Base-by-base conservation (phyloP, 2,797 vertebrate species). In the Lepus townsendii region DNA sequence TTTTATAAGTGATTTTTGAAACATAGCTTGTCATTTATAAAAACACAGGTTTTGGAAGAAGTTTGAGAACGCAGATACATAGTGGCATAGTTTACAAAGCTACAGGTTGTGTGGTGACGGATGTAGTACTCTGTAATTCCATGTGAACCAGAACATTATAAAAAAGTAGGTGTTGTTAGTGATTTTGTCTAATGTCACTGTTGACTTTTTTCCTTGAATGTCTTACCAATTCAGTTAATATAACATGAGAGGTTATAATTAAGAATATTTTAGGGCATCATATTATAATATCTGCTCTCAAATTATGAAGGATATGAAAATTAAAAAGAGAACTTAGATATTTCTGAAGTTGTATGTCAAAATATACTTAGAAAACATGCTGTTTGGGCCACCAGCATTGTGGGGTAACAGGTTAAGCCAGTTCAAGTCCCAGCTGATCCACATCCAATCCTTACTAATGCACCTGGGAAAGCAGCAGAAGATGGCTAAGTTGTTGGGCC, bases 261-360 rank as follows among this genome's bases (percentile, higher is more conserved):
- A 27, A 69, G 60, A 68, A n/a, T 86, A 35, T 66, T 75, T 68
- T 92, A 90, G 95, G 4, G 13, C 5, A 52, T 90, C 95, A 84
- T 65, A 63, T 47, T 47, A 47, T 47, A 47, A 47, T 0, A 79
- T 52, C 80, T 83, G 92, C 54, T 76, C 12, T 93, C 6, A 50
- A 84, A 50, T 93, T 96, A 63, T 85, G 17, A 89, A 94, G 71
- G 68, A 88, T 35, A 0, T 1, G 35, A 77, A 79, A 94, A 90
- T 9, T 94, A 88, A 96, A 57, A 92, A 94, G 71, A 85, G 88
- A 91, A 0, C 94, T 95, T 65, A 89, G 78, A 83, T 88, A 86
- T 95, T 95, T 96, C 78, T 68, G 93, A 94, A 96, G 80, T 77
- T 80, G 14, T 60, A 0, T 95, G 87, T 94, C 62, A 92, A 5